Evolutionary conservation across 2,888 invertebrate genomes (phyloP), one percentile per base, ranked within the genome.

Genomic region (Perizoma flavofasciatum): DNA sequence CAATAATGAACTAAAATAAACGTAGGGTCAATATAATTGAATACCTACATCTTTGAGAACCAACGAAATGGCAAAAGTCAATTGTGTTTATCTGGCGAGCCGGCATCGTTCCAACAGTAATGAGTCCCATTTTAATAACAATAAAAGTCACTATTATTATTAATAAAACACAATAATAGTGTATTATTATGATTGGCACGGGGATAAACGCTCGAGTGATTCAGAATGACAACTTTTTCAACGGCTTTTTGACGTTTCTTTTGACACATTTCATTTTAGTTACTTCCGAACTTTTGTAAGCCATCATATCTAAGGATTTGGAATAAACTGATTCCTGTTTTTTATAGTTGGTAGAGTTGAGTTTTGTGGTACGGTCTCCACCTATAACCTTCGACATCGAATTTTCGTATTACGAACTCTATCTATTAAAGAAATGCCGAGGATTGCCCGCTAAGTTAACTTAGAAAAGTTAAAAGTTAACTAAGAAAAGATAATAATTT

Each of bases 51-150:
- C 89, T 90, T 91, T 91, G 86, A 83, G 73, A 87, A 54, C 64
- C 89, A 90, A 66, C 86, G 81, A 81, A 88, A 88, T 82, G 89
- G 88, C 84, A 91, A 90, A 84, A 91, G 89, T 90, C 88, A 83
- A 91, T 91, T 90, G 89, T 91, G 79, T 80, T 83, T 78, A 81
- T 63, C 77, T 79, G 67, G 70, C 76, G 77, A 79, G 82, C 79
- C 83, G 80, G 72, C 72, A 72, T 66, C 68, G 59, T 63, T 64
- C 68, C 78, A 66, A 74, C 79, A 77, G 81, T 85, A 86, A 85
- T 84, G 79, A 88, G 82, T 64, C 53, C 55, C 47, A 64, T 64
- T 86, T 83, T 86, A 88, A 88, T 86, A 83, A 82, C 85, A 85
- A 85, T 86, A 86, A 84, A 83, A 75, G 79, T 74, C 63, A 71